These are phyloP conservation scores for Pteronotus mesoamericanus DNA, from an alignment of 2,797 vertebrate species.

Conservation along the genomic window DNA sequence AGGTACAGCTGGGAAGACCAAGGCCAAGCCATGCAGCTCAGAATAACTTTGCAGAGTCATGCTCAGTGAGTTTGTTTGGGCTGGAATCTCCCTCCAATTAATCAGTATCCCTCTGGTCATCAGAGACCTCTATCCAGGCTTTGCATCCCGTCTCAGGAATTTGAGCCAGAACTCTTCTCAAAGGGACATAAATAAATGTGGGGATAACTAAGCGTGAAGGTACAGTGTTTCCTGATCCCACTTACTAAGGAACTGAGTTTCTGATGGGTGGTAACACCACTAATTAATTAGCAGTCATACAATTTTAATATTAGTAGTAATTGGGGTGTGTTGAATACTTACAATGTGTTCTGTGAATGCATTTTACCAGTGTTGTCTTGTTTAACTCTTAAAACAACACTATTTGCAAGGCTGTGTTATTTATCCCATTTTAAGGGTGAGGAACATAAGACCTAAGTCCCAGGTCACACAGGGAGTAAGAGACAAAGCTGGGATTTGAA, in stretches of 20 bases:
- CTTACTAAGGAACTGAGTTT: background rate
- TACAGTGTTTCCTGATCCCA: no score
- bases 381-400: background rate
- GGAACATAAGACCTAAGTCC: background rate
- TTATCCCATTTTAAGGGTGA: background rate
- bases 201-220: background rate
- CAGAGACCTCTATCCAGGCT: background rate
- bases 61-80: background rate
- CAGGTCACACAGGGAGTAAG: background rate
- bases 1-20: no score
- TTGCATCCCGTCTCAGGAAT: background rate
- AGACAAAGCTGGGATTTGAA: background rate
- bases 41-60: background rate
- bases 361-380: background rate
- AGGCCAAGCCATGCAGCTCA: background rate
- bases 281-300: background rate
- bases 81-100: background rate
- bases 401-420: background rate
- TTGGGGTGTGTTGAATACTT: background rate
- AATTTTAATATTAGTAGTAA: background rate
- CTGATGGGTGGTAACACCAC: background rate
- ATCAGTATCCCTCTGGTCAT: background rate
- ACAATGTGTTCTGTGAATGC: background rate
- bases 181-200: background rate
- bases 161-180: background rate